A percentile compares a stretch with the other conserved stretches of the same genome.
phyloP scores from a whole-genome alignment of 2,888 invertebrate genomes.

The Ormyrus thymus region DNA sequence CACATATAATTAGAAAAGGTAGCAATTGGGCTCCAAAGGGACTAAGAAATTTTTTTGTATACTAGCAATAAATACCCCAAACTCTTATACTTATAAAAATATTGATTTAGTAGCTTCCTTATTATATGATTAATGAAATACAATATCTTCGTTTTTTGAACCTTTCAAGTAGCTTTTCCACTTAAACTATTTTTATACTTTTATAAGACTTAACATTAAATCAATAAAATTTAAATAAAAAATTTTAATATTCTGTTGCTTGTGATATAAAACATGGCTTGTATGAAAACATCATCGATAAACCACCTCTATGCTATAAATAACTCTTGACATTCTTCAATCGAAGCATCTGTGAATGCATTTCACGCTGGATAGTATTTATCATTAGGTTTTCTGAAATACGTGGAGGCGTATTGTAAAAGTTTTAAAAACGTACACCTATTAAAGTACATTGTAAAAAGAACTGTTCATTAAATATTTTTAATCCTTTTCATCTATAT shows the following conservation, averaged over 20 bases:
- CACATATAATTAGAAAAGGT: too few species aligned
- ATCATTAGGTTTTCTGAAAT: neutral
- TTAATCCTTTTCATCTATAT: neutral
- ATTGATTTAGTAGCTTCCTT: too few species aligned
- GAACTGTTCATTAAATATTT: constrained; percentile 4
- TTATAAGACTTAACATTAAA: neutral
- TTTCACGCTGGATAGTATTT: constrained; percentile 17
- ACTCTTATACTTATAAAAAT: too few species aligned
- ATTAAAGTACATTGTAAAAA: neutral
- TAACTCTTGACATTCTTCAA: constrained; percentile 10
- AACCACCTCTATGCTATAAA: constrained; percentile 21
- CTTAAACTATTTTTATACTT: too few species aligned
- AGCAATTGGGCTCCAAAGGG: too few species aligned
- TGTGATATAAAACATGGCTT: neutral
- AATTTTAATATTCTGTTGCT: constrained; percentile 10
- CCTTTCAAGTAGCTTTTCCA: too few species aligned
- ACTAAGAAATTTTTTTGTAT: too few species aligned
- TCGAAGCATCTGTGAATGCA: constrained; percentile 1
- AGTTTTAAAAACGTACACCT: neutral
- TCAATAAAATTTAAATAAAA: neutral
- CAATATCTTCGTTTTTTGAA: too few species aligned
- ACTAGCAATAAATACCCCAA: too few species aligned
- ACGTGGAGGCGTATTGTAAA: neutral
- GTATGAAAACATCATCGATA: constrained; percentile 38
- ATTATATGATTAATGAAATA: too few species aligned